A percentile compares a stretch with the other conserved stretches of the same genome.
Evolutionary conservation across 1,140 invertebrate genomes (phyloP).

Genomic region (Heliconius hewitsoni): DNA sequence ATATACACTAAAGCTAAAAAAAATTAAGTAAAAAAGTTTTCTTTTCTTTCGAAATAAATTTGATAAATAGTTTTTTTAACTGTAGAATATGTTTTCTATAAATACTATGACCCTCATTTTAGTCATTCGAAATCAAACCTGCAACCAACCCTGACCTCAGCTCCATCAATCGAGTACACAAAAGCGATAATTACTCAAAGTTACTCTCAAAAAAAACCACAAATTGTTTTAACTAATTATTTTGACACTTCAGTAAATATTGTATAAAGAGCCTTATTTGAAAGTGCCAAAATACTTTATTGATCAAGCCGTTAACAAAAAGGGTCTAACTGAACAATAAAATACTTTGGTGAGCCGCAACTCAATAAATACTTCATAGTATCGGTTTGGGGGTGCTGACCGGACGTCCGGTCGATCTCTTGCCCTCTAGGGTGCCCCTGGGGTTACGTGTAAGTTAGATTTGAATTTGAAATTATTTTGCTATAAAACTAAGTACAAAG

Average conservation of each 20-base stretch:
- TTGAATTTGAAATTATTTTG: constrained; percentile 30
- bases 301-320: constrained; percentile 38
- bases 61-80: too few species aligned
- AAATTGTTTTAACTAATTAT: constrained; percentile 17
- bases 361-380: constrained; percentile 80
- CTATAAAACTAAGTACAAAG: background rate
- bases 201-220: background rate
- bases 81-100: background rate
- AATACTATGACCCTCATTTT: background rate
- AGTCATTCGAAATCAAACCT: background rate
- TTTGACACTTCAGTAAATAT: background rate
- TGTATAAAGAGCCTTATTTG: background rate
- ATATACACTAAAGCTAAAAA: too few species aligned
- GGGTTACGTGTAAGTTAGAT: constrained; percentile 42
- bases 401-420: constrained; percentile 69
- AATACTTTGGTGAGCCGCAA: constrained; percentile 75
- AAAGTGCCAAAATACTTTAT: background rate
- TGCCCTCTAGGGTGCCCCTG: constrained; percentile 55
- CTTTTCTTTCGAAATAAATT: too few species aligned
- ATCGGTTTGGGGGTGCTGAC: constrained; percentile 68
- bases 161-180: background rate
- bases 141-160: background rate
- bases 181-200: background rate
- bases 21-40: too few species aligned
- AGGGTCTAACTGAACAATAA: constrained; percentile 72